Conservation (phyloP, 2,113 vertebrate species). For the Bujurquina vittata region DNA sequence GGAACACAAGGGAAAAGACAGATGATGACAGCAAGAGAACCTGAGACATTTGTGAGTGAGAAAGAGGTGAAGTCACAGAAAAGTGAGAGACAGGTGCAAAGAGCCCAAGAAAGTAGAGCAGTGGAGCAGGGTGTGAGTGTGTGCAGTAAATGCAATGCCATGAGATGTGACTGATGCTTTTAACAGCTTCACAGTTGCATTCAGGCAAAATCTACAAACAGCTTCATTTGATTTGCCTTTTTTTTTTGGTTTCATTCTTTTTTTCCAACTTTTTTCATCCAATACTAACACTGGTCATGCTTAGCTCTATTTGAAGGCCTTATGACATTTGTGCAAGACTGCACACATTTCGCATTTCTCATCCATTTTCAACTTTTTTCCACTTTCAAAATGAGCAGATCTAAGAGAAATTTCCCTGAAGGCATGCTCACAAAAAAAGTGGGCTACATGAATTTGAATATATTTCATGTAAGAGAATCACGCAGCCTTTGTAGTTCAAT, state of each 20-base stretch:
- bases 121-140: background rate
- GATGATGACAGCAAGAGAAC: constrained; percentile 15
- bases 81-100: constrained; percentile 38
- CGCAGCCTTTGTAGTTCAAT: constrained; percentile 18
- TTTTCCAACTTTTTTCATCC: background rate
- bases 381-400: constrained; percentile 46
- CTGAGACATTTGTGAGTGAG: constrained; percentile 33
- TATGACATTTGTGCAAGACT: constrained; percentile 42
- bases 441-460: constrained; percentile 58
- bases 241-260: background rate
- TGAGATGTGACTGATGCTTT: constrained; percentile 1
- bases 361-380: constrained; percentile 1
- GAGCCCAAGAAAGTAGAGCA: constrained; percentile 8
- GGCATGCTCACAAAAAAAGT: constrained; percentile 38
- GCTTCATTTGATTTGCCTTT: constrained; percentile 4
- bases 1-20: background rate
- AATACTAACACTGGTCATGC: background rate
- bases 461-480: constrained; percentile 33
- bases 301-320: constrained; percentile 5
- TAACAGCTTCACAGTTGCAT: background rate
- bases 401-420: constrained; percentile 51
- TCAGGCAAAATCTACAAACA: background rate
- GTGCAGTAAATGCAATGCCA: background rate
- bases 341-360: constrained; percentile 5
- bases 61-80: background rate